phyloP scores from a whole-genome alignment of 1,140 invertebrate genomes.

The Leptopilina boulardi region DNA sequence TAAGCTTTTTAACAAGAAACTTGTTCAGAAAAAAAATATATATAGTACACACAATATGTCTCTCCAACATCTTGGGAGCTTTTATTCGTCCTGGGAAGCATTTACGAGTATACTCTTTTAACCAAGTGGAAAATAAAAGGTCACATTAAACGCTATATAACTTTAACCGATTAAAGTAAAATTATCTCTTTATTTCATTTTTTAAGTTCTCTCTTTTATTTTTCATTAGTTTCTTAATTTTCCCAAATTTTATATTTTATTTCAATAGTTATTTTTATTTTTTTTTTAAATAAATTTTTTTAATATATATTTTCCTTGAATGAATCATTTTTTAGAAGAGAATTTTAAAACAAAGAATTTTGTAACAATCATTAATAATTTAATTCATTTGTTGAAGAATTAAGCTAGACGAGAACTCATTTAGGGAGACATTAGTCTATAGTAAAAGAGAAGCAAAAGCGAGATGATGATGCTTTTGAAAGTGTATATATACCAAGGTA shows the following conservation, averaged over 20 bases:
- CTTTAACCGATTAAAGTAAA: background rate
- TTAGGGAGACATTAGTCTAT: slow-evolving; percentile 16
- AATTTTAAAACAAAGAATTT: background rate
- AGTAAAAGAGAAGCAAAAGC: slow-evolving; percentile 18
- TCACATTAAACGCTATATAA: background rate
- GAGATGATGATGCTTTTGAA: slow-evolving; percentile 27
- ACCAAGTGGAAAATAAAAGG: slow-evolving; percentile 13
- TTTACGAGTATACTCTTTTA: slow-evolving; percentile 12
- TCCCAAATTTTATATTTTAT: background rate
- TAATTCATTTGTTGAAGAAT: slow-evolving; percentile 21
- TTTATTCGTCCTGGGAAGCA: slow-evolving; percentile 4
- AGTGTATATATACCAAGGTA: background rate
- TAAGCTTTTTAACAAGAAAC: background rate
- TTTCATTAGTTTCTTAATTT: background rate
- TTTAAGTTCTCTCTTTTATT: background rate
- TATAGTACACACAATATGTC: background rate
- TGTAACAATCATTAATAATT: slow-evolving; percentile 15
- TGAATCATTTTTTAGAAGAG: background rate
- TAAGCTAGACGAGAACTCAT: slow-evolving; percentile 12
- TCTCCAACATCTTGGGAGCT: background rate
- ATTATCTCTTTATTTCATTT: background rate
- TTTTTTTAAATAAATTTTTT: too few relatives aligned
- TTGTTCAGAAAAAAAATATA: too few relatives aligned
- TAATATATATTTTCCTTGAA: too few relatives aligned
- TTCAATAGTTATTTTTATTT: too few relatives aligned